Percentiles rank a stretch among this genome's conserved stretches.
Conservation (phyloP, 2,888 invertebrate species). For the Dolomedes plantarius region DNA sequence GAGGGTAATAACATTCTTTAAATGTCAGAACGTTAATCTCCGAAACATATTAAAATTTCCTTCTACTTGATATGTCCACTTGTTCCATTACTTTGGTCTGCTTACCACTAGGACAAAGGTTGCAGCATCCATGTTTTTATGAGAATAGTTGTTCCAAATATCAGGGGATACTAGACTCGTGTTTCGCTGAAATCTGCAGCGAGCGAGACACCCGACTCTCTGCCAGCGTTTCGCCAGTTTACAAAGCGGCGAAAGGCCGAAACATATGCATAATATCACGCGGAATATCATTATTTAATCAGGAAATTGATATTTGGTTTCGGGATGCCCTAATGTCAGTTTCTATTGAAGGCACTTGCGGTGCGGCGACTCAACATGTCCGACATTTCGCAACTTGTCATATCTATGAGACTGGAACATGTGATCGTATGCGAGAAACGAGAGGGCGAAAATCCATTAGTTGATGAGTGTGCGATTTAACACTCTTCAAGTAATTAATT, state of each 20-base stretch:
- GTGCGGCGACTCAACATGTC: not conserved
- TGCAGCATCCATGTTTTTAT: too few species aligned
- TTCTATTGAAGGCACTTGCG: not conserved
- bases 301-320: not conserved
- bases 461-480: not conserved
- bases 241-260: not conserved
- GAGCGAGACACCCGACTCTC: too few species aligned
- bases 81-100: too few species aligned
- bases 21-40: too few species aligned
- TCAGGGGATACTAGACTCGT: too few species aligned
- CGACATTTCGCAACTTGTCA: not conserved
- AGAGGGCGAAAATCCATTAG: not conserved
- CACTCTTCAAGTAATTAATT: too few species aligned
- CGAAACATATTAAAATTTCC: too few species aligned
- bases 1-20: too few species aligned
- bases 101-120: too few species aligned
- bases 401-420: not conserved
- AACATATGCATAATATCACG: not conserved
- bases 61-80: too few species aligned
- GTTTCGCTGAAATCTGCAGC: too few species aligned
- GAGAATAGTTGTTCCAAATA: too few species aligned
- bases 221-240: not conserved
- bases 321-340: not conserved
- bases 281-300: slow-evolving; percentile 4
- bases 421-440: not conserved